phyloP scores from a whole-genome alignment of 1,140 invertebrate genomes.

The Drosophila rhopaloa region DNA sequence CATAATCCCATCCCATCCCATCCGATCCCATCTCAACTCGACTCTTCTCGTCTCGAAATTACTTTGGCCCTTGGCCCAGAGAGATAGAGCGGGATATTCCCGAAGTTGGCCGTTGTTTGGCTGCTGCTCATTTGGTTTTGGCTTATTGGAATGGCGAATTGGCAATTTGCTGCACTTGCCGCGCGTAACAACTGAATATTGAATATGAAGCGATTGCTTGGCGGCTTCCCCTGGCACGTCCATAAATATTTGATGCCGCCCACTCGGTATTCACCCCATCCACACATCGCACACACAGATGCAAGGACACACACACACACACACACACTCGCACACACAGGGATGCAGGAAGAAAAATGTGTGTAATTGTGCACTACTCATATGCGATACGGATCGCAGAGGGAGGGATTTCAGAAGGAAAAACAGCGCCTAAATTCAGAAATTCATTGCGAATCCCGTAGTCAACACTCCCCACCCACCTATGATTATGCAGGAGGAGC shows the following conservation, averaged over 20 bases:
- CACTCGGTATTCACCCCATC: background rate
- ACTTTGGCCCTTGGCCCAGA: conserved; percentile 6
- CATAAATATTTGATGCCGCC: conserved; percentile 57
- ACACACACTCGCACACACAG: background rate
- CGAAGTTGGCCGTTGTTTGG: conserved; percentile 41
- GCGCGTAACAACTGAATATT: conserved; percentile 64
- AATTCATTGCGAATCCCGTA: conserved; percentile 40
- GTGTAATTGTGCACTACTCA: conserved; percentile 62
- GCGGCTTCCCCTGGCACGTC: conserved; percentile 56
- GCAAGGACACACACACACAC: conserved; percentile 2
- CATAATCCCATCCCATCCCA: background rate
- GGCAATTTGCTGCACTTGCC: conserved; percentile 62
- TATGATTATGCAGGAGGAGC: conserved; percentile 16
- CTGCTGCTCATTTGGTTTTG: conserved; percentile 57
- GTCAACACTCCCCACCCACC: background rate
- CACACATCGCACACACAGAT: conserved; percentile 18
- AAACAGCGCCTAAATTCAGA: conserved; percentile 51
- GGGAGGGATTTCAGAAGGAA: conserved; percentile 14
- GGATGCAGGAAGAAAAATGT: conserved; percentile 41
- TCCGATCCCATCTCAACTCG: background rate
- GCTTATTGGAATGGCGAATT: conserved; percentile 63
- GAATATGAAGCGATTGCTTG: conserved; percentile 64
- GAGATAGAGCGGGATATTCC: background rate
- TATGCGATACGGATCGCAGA: conserved; percentile 18
- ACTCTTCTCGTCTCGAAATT: conserved; percentile 1